Base-by-base conservation (phyloP, 2,888 invertebrate genomes). In the Anoplius nigerrimus region DNA sequence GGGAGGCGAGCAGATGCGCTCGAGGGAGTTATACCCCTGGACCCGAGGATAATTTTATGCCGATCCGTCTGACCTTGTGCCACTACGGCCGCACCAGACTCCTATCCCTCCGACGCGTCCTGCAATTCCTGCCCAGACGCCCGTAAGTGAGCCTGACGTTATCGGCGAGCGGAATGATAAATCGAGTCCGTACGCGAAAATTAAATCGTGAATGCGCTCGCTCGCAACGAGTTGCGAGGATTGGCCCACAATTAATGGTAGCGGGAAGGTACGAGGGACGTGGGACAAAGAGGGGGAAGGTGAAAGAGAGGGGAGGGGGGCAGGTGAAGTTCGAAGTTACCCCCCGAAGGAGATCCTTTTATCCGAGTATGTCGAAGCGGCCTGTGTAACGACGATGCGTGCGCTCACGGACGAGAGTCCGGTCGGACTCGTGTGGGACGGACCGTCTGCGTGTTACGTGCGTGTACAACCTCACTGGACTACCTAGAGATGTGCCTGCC, bases 401-500 rank as follows among this genome's bases (percentile, higher is more conserved):
- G 48, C n/a, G 18, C 18, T 4, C 18, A 53, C 4, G 48, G 8
- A 48, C 48, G 48, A 4, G 21, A 53, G 22, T n/a, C n/a, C 48
- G 74, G 56, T 62, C 66, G 53, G 51, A 13, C 54, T 22, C 15
- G 56, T 22, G 22, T 22, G 18, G 22, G 48, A 48, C 18, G 16
- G 51, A 16, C 27, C 46, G 51, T 6, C 22, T 11, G 24, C 46
- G 16, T 16, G 20, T 27, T 24, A 24, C 11, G 45, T 27, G 21
- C 46, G 67, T 34, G 42, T 21, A 18, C 58, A 64, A 60, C 62
- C 68, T 58, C 45, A 21, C 18, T 56, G 72, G 71, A 71, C 75
- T 80, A 78, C 75, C 78, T 80, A 78, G 34, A 34, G 76, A 77
- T 71, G 72, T 72, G 64, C 34, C 34, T 34, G 34, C 34, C 34